Percentiles rank a stretch among this genome's conserved stretches.
phyloP scores from a whole-genome alignment of 2,113 vertebrate genomes.

The Spheniscus mendiculus region DNA sequence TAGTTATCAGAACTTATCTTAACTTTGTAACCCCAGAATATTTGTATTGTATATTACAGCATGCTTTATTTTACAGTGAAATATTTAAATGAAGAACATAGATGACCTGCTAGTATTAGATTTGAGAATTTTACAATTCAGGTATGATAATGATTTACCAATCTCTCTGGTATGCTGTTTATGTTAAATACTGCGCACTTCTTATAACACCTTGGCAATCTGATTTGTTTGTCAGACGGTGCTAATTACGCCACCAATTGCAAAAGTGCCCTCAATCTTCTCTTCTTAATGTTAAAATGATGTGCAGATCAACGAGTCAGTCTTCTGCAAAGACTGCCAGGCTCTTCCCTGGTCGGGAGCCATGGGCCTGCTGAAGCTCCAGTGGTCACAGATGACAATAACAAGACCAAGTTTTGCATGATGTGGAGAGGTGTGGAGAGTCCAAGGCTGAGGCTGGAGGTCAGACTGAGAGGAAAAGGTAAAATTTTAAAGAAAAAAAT shows the following conservation, averaged over 20 bases:
- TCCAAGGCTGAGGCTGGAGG: neutral
- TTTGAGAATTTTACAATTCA: neutral
- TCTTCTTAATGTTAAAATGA: neutral
- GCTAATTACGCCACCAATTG: neutral
- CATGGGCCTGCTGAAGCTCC: neutral
- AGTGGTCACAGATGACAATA: neutral
- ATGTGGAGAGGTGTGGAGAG: neutral
- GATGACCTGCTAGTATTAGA: neutral
- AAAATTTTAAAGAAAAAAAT: neutral
- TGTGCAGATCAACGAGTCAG: neutral
- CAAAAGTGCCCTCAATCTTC: neutral
- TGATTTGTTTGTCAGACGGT: neutral
- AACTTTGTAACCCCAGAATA: neutral
- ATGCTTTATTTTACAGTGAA: neutral
- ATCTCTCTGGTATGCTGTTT: neutral
- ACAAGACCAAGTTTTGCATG: neutral
- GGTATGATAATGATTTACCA: neutral
- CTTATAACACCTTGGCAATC: neutral
- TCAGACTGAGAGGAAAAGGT: neutral
- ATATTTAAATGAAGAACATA: neutral
- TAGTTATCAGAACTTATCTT: neutral
- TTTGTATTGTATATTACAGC: neutral
- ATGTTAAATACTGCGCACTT: neutral
- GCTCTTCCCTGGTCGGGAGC: neutral
- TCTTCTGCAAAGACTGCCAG: neutral